These are phyloP conservation scores for Hippocampus comes DNA, from an alignment of 2,113 vertebrate genomes.

Conservation along the genomic window DNA sequence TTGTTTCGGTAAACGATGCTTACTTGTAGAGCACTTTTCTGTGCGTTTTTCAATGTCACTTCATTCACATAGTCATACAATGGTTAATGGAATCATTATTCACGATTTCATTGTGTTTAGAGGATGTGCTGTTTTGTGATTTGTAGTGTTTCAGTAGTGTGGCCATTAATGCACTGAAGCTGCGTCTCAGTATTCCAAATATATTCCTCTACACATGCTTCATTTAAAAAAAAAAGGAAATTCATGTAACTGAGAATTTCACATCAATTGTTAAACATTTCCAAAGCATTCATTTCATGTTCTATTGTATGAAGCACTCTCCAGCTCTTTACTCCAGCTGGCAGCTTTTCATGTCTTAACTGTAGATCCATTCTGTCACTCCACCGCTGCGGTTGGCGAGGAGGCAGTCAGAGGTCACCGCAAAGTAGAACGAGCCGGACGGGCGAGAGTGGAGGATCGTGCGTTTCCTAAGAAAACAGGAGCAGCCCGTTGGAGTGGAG, in stretches of 20 bases:
- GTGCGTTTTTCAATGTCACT: not conserved
- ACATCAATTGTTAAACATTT: slow-evolving; percentile 6
- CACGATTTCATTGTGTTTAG: not conserved
- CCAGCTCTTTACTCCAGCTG: slow-evolving; percentile 15
- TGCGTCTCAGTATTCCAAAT: not conserved
- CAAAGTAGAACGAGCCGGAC: slow-evolving; percentile 55
- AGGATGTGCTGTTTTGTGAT: not conserved
- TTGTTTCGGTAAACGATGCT: too few relatives aligned
- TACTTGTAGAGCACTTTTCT: not conserved
- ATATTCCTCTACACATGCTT: not conserved
- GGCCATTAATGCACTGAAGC: not conserved
- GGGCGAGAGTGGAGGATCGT: slow-evolving; percentile 56
- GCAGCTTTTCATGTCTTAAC: slow-evolving; percentile 51
- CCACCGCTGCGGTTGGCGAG: slow-evolving; percentile 32
- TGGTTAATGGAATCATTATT: not conserved
- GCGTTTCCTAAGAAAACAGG: slow-evolving; percentile 70
- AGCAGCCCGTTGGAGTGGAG: slow-evolving; percentile 65
- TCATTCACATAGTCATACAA: not conserved
- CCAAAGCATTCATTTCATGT: not conserved
- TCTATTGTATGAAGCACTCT: slow-evolving; percentile 12
- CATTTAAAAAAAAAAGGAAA: not conserved
- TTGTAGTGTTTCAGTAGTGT: not conserved
- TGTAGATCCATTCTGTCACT: slow-evolving; percentile 57
- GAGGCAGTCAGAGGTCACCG: slow-evolving; percentile 41
- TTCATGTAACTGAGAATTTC: not conserved